Conservation (phyloP, 1,140 invertebrate species). For the Pogonognathellus flavescens region DNA sequence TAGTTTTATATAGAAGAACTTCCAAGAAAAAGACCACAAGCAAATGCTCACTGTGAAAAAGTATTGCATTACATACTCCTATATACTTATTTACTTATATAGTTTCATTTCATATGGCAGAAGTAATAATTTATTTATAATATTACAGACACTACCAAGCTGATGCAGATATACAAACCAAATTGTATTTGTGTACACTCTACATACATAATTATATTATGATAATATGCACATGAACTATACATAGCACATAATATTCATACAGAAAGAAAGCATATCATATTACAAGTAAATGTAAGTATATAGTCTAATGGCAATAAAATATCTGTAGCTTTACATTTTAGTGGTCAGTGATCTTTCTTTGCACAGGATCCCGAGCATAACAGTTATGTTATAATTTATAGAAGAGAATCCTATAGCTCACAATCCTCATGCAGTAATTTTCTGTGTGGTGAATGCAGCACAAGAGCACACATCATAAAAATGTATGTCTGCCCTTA, state of each 20-base stretch:
- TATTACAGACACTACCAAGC: no score
- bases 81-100: no score
- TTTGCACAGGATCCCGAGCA: slow-evolving; percentile 16
- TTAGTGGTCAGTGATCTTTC: slow-evolving; percentile 56
- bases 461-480: slow-evolving; percentile 9
- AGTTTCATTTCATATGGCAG: no score
- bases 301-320: no score
- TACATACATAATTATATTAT: no score
- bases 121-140: no score
- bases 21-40: not conserved
- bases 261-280: not conserved
- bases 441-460: not conserved
- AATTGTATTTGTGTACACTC: no score
- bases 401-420: slow-evolving; percentile 37
- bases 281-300: not conserved
- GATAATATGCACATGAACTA: no score
- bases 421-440: not conserved
- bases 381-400: slow-evolving; percentile 51
- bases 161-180: no score
- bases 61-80: no score
- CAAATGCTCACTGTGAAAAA: no score
- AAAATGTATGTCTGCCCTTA: slow-evolving; percentile 44
- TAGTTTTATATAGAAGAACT: not conserved
- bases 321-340: not conserved
- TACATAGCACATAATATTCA: not conserved